Conservation (phyloP, 2,888 invertebrate genomes). For the Hesperia comma region DNA sequence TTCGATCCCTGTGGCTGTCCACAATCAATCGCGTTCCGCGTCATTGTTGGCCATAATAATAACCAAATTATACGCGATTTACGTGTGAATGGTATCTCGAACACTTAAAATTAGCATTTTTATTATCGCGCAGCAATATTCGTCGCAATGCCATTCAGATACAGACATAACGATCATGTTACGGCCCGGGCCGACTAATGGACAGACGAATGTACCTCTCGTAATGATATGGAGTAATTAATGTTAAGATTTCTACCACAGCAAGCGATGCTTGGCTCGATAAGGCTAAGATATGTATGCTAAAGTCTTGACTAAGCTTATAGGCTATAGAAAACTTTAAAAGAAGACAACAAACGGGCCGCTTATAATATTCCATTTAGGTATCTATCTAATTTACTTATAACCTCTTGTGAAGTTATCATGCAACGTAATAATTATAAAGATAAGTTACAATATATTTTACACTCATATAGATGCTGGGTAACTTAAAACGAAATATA, state of each 20-base stretch:
- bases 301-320: too few relatives aligned
- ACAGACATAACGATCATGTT: constrained; percentile 9
- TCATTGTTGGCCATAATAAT: neutral
- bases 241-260: neutral
- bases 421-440: too few relatives aligned
- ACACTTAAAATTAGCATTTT: constrained; percentile 24
- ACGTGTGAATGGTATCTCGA: neutral
- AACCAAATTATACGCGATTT: neutral
- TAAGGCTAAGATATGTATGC: neutral
- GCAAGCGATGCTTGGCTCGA: neutral
- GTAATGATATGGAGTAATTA: constrained; percentile 17
- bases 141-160: constrained; percentile 12
- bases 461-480: too few relatives aligned
- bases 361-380: too few relatives aligned
- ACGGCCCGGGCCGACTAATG: constrained; percentile 17
- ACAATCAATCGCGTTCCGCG: too few relatives aligned
- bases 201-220: constrained; percentile 5
- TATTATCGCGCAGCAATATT: constrained; percentile 12
- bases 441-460: too few relatives aligned
- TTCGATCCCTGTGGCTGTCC: too few relatives aligned
- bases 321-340: too few relatives aligned
- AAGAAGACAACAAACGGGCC: too few relatives aligned
- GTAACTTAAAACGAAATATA: too few relatives aligned
- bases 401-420: too few relatives aligned
- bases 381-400: too few relatives aligned